These are phyloP conservation scores for Cricetomys ansorgei DNA, from an alignment of 2,113 vertebrate genomes.

Conservation along the genomic window DNA sequence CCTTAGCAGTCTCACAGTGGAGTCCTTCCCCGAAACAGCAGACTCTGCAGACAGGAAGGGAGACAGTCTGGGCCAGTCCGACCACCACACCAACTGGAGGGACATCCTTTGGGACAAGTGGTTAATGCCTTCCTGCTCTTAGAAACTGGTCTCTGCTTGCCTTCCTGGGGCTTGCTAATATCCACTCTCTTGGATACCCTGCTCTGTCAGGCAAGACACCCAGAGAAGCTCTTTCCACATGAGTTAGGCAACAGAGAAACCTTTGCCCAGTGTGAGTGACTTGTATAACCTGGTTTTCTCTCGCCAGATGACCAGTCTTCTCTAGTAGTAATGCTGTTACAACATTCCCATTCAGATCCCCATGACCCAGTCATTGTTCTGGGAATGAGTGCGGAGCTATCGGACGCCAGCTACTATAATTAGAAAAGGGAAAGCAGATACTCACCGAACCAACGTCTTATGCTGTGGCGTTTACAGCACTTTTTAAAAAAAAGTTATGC, in stretches of 20 bases:
- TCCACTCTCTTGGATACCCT: background rate
- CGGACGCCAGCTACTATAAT: constrained; percentile 69
- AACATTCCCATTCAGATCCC: constrained; percentile 66
- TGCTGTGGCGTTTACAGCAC: constrained; percentile 56
- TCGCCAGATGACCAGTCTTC: constrained; percentile 47
- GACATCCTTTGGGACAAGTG: background rate
- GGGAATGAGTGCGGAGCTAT: constrained; percentile 69
- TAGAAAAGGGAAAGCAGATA: constrained; percentile 62
- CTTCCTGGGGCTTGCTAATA: background rate
- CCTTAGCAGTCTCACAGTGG: background rate
- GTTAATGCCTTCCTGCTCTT: background rate
- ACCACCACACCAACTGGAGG: background rate
- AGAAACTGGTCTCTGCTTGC: background rate
- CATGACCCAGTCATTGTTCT: constrained; percentile 73
- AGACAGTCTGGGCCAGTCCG: background rate
- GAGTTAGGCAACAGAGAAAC: constrained; percentile 55
- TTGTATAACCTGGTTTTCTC: constrained; percentile 58
- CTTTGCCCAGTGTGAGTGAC: constrained; percentile 20
- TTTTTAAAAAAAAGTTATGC: constrained; percentile 71
- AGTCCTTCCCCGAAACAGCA: background rate
- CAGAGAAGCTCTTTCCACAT: constrained; percentile 5
- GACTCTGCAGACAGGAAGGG: background rate
- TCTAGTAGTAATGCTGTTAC: constrained; percentile 50
- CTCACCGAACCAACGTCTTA: constrained; percentile 66
- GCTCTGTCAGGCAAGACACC: background rate